Conservation (phyloP, 2,888 invertebrate species). For the Hetaerina titia region DNA sequence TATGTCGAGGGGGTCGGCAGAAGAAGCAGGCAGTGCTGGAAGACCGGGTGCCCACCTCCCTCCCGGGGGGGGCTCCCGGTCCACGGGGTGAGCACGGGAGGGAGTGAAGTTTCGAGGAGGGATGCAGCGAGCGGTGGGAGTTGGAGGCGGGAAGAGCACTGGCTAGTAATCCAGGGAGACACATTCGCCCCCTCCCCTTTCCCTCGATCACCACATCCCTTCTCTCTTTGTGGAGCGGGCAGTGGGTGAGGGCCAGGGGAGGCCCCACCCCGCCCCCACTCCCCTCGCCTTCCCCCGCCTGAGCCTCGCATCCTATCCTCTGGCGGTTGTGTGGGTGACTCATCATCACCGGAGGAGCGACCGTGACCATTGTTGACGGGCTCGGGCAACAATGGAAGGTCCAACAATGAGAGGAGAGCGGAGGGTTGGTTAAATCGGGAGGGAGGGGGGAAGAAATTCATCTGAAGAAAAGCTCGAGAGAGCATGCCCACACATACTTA, state of each 20-base stretch:
- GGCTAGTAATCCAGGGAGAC: background rate
- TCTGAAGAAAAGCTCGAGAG: background rate
- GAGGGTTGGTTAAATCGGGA: background rate
- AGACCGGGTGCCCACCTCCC: no score
- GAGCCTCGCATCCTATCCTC: no score
- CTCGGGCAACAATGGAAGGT: conserved; percentile 5
- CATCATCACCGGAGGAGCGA: conserved; percentile 37
- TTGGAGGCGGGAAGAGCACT: background rate
- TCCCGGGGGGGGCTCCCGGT: no score
- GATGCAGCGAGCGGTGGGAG: no score
- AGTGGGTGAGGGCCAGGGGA: background rate
- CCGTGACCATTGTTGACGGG: conserved; percentile 51
- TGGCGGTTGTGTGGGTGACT: background rate
- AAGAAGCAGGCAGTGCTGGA: no score
- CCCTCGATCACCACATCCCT: background rate
- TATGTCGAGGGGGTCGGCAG: no score
- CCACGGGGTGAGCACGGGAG: no score
- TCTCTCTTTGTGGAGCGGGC: background rate
- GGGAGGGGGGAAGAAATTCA: background rate
- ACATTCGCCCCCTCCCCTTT: background rate
- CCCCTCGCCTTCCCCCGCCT: no score
- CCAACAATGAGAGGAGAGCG: conserved; percentile 44
- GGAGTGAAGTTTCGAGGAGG: no score
- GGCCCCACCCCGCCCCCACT: background rate
- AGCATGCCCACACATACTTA: background rate